Evolutionary conservation across 2,888 invertebrate species (phyloP).

Genomic region (Alsophila aescularia): DNA sequence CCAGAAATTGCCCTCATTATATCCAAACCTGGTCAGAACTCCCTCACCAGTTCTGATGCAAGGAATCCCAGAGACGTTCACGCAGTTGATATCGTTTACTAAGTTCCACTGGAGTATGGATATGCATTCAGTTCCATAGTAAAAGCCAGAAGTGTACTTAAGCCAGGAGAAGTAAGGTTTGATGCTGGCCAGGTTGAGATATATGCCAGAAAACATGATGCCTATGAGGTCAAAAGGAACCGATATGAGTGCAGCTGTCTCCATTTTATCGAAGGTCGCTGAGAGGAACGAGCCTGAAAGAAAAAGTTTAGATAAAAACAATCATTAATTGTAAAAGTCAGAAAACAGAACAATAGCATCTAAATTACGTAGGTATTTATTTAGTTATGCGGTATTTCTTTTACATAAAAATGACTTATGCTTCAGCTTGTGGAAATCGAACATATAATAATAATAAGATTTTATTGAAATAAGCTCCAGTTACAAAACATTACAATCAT

Average conservation of each 20-base stretch:
- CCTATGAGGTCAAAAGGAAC: conserved; percentile 88
- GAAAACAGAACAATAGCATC: too few relatives aligned
- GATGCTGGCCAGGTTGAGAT: conserved; percentile 85
- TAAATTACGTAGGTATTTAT: too few relatives aligned
- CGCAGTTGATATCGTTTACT: conserved; percentile 85
- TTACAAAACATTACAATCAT: too few relatives aligned
- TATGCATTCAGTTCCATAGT: conserved; percentile 88
- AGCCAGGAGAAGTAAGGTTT: conserved; percentile 82
- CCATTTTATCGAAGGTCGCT: conserved; percentile 87
- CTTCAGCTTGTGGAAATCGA: too few relatives aligned
- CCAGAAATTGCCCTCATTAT: conserved; percentile 68
- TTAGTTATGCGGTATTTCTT: too few relatives aligned
- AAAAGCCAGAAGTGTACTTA: conserved; percentile 88
- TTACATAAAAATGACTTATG: too few relatives aligned
- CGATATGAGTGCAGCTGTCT: conserved; percentile 87
- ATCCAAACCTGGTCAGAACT: conserved; percentile 85
- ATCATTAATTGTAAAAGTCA: too few relatives aligned
- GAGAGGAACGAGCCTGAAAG: conserved; percentile 86
- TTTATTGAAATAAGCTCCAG: too few relatives aligned
- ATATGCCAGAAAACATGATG: conserved; percentile 87
- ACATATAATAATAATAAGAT: too few relatives aligned
- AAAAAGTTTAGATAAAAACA: conserved; percentile 10
- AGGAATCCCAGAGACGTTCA: conserved; percentile 79
- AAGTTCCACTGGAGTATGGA: conserved; percentile 88
- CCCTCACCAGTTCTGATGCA: conserved; percentile 85